These are phyloP conservation scores for Popillia japonica DNA, from an alignment of 1,140 invertebrate species.

Conservation along the genomic window DNA sequence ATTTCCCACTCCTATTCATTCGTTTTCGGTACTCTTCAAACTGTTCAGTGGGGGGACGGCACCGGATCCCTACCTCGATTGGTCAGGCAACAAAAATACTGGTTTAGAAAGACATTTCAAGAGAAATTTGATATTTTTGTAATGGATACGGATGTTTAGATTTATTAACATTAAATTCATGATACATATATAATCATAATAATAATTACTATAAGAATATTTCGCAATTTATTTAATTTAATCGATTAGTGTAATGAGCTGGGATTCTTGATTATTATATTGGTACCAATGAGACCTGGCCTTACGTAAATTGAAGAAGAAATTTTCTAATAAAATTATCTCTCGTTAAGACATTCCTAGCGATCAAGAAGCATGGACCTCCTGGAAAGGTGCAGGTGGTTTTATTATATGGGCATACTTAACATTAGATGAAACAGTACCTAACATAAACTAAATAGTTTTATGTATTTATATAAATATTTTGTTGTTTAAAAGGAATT, in stretches of 20 bases:
- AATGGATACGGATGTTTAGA: not conserved
- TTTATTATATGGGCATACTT: not conserved
- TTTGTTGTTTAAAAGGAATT: too few relatives aligned
- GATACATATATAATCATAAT: too few relatives aligned
- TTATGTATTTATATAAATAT: too few relatives aligned
- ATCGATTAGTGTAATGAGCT: not conserved
- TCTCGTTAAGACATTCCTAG: conserved; percentile 5
- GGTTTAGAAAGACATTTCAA: conserved; percentile 8
- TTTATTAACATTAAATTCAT: too few relatives aligned
- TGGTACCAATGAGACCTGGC: not conserved
- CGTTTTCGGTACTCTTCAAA: conserved; percentile 28
- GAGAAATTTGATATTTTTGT: not conserved
- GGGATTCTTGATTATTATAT: not conserved
- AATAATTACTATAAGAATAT: too few relatives aligned
- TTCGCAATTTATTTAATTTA: not conserved
- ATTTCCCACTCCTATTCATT: conserved; percentile 10
- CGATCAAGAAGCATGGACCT: not conserved
- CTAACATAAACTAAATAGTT: too few relatives aligned
- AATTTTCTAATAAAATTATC: not conserved
- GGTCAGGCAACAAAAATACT: conserved; percentile 9
- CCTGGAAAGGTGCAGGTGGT: not conserved
- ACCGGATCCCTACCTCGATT: not conserved
- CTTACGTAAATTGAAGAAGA: not conserved
- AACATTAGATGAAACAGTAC: too few relatives aligned
- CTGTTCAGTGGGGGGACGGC: conserved; percentile 9